These are phyloP conservation scores for Enteromius radiatus DNA, from an alignment of 2,797 vertebrate species.

Conservation along the genomic window DNA sequence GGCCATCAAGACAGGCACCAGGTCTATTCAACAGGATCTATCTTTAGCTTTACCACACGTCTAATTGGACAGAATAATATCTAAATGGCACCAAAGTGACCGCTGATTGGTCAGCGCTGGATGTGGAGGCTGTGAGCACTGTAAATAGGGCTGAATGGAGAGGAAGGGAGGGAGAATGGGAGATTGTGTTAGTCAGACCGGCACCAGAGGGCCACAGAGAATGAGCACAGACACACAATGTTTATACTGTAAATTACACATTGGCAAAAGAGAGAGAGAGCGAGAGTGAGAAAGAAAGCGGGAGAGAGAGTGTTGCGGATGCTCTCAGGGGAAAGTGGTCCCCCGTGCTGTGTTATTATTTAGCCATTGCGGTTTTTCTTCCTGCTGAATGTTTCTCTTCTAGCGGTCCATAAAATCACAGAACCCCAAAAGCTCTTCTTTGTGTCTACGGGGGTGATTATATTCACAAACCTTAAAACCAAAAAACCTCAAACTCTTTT, in stretches of 20 bases:
- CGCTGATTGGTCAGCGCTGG: conserved; percentile 55
- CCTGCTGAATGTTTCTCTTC: conserved; percentile 62
- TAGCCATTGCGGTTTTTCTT: conserved; percentile 59
- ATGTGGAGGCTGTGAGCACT: conserved; percentile 45
- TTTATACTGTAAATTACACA: conserved; percentile 65
- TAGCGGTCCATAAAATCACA: conserved; percentile 58
- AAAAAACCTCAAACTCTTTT: conserved; percentile 48
- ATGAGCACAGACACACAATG: conserved; percentile 56
- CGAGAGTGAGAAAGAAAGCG: conserved; percentile 29
- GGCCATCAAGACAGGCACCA: conserved; percentile 46
- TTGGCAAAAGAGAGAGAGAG: conserved; percentile 49
- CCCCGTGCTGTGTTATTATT: conserved; percentile 59
- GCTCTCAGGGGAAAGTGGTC: conserved; percentile 49
- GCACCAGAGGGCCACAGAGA: conserved; percentile 60
- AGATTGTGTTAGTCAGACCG: conserved; percentile 62
- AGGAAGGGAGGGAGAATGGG: conserved; percentile 55
- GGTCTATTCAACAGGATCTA: conserved; percentile 51
- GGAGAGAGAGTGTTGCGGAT: conserved; percentile 34
- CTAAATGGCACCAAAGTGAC: conserved; percentile 58
- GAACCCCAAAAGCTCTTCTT: conserved; percentile 52
- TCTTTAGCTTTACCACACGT: conserved; percentile 52
- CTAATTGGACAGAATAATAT: conserved; percentile 55
- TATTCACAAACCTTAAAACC: conserved; percentile 61
- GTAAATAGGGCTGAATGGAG: conserved; percentile 58
- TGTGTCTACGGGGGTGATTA: conserved; percentile 60